These are phyloP conservation scores for Sebastes nivosus DNA, from an alignment of 2,797 vertebrate genomes.

Conservation along the genomic window DNA sequence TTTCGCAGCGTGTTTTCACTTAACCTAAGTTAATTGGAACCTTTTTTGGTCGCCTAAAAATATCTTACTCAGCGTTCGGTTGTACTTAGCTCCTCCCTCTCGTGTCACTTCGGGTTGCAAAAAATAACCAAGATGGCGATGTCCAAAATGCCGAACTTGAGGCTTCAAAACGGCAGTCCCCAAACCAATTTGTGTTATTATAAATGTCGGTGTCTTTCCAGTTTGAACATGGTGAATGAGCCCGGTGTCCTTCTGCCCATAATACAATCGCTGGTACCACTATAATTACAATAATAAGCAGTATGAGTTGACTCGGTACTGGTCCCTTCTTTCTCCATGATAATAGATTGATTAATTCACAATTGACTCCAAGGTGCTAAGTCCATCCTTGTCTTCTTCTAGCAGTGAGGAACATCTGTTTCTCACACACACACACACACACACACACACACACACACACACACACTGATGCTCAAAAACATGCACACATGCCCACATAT, in stretches of 20 bases:
- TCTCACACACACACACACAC: background rate
- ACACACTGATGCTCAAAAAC: background rate
- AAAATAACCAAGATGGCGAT: too few species aligned
- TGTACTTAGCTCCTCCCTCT: too few species aligned
- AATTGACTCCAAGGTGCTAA: constrained; percentile 46
- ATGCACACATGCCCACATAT: background rate
- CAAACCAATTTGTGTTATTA: too few species aligned
- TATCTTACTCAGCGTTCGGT: too few species aligned
- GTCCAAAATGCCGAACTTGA: too few species aligned
- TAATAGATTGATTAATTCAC: constrained; percentile 52
- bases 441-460: background rate
- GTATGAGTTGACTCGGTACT: background rate
- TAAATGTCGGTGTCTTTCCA: background rate
- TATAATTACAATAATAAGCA: background rate
- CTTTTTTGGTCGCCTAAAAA: too few species aligned
- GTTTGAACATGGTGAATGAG: background rate
- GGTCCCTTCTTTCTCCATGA: constrained; percentile 20
- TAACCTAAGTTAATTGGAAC: too few species aligned
- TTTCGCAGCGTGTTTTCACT: too few species aligned
- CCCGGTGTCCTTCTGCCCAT: background rate
- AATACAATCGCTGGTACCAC: background rate
- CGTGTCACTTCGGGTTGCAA: too few species aligned
- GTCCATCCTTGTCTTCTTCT: constrained; percentile 50
- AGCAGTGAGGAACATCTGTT: constrained; percentile 56
- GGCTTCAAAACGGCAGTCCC: too few species aligned